These are phyloP conservation scores for Sebastes taczanowskii DNA, from an alignment of 2,797 vertebrate genomes.

Conservation along the genomic window DNA sequence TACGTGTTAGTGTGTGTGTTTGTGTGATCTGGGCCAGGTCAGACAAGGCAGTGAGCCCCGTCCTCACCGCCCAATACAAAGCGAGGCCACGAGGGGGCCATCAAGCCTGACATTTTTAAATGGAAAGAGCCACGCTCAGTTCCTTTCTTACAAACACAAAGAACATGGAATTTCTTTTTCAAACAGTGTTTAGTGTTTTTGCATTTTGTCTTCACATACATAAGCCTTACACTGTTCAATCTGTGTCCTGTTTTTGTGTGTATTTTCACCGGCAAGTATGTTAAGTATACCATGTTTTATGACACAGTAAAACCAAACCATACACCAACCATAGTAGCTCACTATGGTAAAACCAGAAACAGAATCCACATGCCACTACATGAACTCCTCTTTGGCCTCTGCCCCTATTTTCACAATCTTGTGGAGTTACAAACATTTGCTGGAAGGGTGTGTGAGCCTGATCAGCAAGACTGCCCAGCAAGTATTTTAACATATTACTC, in stretches of 20 bases:
- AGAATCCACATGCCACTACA: conserved; percentile 57
- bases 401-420: conserved; percentile 16
- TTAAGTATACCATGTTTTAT: background rate
- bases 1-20: background rate
- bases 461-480: conserved; percentile 62
- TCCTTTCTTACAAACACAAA: conserved; percentile 14
- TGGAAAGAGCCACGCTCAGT: conserved; percentile 23
- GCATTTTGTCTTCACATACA: background rate
- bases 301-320: conserved; percentile 7
- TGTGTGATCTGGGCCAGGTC: conserved; percentile 30
- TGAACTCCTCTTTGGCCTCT: conserved; percentile 48
- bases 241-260: background rate
- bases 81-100: conserved; percentile 49
- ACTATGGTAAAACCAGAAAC: conserved; percentile 31
- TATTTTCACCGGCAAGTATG: background rate
- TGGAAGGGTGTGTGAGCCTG: conserved; percentile 72
- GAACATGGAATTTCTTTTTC: background rate
- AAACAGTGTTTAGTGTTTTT: background rate
- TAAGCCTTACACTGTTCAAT: background rate
- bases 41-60: conserved; percentile 4
- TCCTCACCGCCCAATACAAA: conserved; percentile 27
- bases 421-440: conserved; percentile 27
- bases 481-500: conserved; percentile 27
- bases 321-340: background rate
- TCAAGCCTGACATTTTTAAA: conserved; percentile 51